Evolutionary conservation across 2,113 vertebrate genomes (phyloP).

Genomic region (Hipposideros armiger): DNA sequence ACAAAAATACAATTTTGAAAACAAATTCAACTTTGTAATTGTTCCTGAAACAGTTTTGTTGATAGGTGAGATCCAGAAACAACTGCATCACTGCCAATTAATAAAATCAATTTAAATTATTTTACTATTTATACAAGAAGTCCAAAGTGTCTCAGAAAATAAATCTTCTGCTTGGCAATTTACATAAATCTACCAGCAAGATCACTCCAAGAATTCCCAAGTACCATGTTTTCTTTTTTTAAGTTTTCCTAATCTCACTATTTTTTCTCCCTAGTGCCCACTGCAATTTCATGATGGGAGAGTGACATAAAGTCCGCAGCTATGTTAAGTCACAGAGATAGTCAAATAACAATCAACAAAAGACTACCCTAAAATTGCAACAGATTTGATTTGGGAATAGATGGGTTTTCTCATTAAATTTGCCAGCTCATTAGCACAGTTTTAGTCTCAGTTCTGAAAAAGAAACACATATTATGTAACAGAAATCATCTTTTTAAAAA

Average conservation of each 20-base stretch:
- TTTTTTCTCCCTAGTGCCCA: background rate
- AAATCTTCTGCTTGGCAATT: background rate
- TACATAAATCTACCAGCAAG: background rate
- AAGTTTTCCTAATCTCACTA: background rate
- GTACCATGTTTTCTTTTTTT: background rate
- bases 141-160: background rate
- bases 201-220: background rate
- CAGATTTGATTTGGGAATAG: slow-evolving; percentile 3
- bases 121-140: background rate
- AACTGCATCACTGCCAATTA: background rate
- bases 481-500: background rate
- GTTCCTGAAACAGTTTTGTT: background rate
- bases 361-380: background rate
- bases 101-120: background rate
- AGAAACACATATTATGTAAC: background rate
- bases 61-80: background rate
- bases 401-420: background rate
- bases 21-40: background rate
- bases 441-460: background rate
- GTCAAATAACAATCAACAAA: background rate
- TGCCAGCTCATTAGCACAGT: background rate
- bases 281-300: background rate
- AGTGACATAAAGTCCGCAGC: background rate
- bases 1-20: slow-evolving; percentile 26
- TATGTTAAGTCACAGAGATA: background rate